phyloP scores from a whole-genome alignment of 2,888 invertebrate genomes.

The Drosophila peninsularis region DNA sequence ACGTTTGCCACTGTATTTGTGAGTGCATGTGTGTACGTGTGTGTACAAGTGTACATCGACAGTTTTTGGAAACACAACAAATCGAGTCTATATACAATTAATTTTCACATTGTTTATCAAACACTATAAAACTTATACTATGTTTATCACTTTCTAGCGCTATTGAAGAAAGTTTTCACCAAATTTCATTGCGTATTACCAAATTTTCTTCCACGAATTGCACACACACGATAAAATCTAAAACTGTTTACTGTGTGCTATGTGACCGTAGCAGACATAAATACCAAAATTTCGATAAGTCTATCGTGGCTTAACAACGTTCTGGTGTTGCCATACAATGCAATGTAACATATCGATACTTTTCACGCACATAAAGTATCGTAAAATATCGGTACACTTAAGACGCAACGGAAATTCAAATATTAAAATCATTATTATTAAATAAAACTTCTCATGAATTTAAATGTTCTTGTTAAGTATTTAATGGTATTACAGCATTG shows the following conservation, averaged over 20 bases:
- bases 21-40: constrained; percentile 25
- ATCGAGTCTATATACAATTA: not conserved
- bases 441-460: constrained; percentile 23
- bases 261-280: constrained; percentile 40
- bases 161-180: constrained; percentile 8
- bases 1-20: constrained; percentile 44
- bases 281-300: constrained; percentile 21
- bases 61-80: constrained; percentile 14
- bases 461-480: constrained; percentile 63
- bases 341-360: constrained; percentile 11
- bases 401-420: constrained; percentile 3
- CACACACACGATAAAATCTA: constrained; percentile 69
- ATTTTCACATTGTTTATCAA: constrained; percentile 28
- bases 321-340: constrained; percentile 7
- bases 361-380: not conserved
- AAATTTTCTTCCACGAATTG: constrained; percentile 61
- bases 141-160: constrained; percentile 23
- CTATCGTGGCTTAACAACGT: not conserved
- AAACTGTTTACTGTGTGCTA: constrained; percentile 65
- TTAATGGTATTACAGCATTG: constrained; percentile 80
- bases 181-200: constrained; percentile 31
- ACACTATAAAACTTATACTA: constrained; percentile 1
- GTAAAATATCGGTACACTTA: not conserved
- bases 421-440: not conserved
- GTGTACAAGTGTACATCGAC: constrained; percentile 34